A percentile compares a stretch with the other conserved stretches of the same genome.
These are phyloP conservation scores for Drosophila tripunctata DNA, from an alignment of 2,888 invertebrate genomes.

Conservation along the genomic window DNA sequence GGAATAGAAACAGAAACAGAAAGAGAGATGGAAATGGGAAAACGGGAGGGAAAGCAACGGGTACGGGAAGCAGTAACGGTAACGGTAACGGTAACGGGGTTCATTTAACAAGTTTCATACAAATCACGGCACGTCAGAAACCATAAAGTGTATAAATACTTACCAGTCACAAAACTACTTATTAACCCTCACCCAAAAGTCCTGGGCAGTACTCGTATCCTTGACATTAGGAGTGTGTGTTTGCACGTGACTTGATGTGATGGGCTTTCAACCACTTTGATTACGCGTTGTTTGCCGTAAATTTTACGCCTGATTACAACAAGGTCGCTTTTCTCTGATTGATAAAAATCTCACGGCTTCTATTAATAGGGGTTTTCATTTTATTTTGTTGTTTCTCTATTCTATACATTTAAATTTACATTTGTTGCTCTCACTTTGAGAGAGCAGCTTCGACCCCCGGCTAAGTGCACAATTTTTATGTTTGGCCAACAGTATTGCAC, in stretches of 20 bases:
- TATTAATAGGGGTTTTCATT: conserved; percentile 25
- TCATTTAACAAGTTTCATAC: conserved; percentile 62
- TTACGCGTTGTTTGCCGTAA: conserved; percentile 65
- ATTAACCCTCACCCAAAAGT: conserved; percentile 28
- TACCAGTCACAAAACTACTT: conserved; percentile 60
- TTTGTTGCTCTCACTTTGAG: conserved; percentile 10
- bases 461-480: conserved; percentile 61
- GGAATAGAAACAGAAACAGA: background rate
- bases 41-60: background rate
- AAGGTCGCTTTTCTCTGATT: conserved; percentile 51
- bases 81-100: conserved; percentile 20
- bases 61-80: background rate
- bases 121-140: conserved; percentile 80
- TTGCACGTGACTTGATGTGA: conserved; percentile 62
- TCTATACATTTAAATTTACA: conserved; percentile 27
- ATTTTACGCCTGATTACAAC: conserved; percentile 77
- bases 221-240: conserved; percentile 68
- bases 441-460: conserved; percentile 6
- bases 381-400: background rate
- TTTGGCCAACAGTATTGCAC: conserved; percentile 64
- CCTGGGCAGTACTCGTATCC: conserved; percentile 51
- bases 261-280: conserved; percentile 74
- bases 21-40: background rate
- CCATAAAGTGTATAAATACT: conserved; percentile 80
- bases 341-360: conserved; percentile 73